phyloP scores from a whole-genome alignment of 2,888 invertebrate species.

The Anagyrus pseudococci region DNA sequence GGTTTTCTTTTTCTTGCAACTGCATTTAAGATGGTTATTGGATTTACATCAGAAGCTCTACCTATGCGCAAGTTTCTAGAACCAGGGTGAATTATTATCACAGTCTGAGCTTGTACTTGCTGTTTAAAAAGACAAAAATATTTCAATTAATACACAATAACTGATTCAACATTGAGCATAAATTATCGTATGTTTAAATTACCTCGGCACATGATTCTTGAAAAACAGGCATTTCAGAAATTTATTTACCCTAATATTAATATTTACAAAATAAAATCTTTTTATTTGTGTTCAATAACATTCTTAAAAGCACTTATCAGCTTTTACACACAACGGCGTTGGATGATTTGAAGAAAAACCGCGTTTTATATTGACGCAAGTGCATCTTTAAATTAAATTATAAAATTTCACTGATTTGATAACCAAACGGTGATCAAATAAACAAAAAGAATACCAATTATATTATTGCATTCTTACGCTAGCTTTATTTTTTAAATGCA shows the following conservation, averaged over 20 bases:
- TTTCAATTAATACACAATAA: slow-evolving; percentile 2
- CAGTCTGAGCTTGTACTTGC: slow-evolving; percentile 79
- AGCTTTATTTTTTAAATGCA: no score
- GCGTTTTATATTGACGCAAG: no score
- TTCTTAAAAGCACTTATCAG: no score
- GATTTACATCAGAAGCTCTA: slow-evolving; percentile 87
- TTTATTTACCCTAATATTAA: slow-evolving; percentile 8
- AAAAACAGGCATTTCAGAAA: slow-evolving; percentile 55
- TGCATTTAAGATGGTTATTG: slow-evolving; percentile 84
- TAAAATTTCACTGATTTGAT: no score
- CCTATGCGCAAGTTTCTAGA: slow-evolving; percentile 89
- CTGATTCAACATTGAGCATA: neutral
- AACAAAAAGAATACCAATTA: no score
- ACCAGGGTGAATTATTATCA: slow-evolving; percentile 94
- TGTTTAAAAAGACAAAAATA: slow-evolving; percentile 56
- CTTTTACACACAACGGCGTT: no score
- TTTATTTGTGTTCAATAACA: no score
- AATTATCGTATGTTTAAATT: slow-evolving; percentile 16
- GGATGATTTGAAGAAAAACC: no score
- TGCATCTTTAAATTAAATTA: no score
- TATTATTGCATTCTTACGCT: no score
- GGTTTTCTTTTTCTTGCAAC: slow-evolving; percentile 72
- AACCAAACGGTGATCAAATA: no score
- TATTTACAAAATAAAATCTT: no score
- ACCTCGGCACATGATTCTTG: slow-evolving; percentile 59